These are phyloP conservation scores for Ctena decussata DNA, from an alignment of 2,888 invertebrate genomes.

Conservation along the genomic window DNA sequence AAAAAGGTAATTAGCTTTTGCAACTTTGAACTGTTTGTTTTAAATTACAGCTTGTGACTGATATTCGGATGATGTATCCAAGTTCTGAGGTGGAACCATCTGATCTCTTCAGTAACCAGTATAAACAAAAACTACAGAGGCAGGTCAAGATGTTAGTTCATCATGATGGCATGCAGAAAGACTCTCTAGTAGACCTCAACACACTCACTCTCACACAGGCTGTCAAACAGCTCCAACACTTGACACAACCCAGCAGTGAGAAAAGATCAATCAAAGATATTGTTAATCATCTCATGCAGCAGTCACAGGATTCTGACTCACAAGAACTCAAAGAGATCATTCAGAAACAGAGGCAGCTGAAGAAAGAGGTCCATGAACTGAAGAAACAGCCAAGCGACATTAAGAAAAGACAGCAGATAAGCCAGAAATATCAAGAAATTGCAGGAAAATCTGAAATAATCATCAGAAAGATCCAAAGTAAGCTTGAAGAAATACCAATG, in stretches of 20 bases:
- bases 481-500: not conserved
- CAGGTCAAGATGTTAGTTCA: constrained; percentile 53
- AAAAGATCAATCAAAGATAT: constrained; percentile 42
- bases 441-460: not conserved
- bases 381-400: not conserved
- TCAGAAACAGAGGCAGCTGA: constrained; percentile 42
- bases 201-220: constrained; percentile 30
- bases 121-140: constrained; percentile 59
- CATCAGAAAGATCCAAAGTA: not conserved
- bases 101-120: constrained; percentile 54
- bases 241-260: constrained; percentile 10
- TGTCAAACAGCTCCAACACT: constrained; percentile 8
- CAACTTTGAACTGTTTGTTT: too few species aligned
- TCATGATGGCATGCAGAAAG: constrained; percentile 35
- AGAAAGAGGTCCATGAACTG: not conserved
- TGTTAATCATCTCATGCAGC: constrained; percentile 49
- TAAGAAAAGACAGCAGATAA: not conserved
- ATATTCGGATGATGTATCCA: constrained; percentile 59
- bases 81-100: constrained; percentile 56
- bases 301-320: constrained; percentile 13
- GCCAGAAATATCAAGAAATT: not conserved
- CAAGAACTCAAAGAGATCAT: constrained; percentile 26
- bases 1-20: too few species aligned
- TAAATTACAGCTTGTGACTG: constrained; percentile 62
- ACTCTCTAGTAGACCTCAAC: constrained; percentile 39